These are phyloP conservation scores for Siniperca obscura DNA, from an alignment of 2,797 vertebrate genomes.

Conservation along the genomic window DNA sequence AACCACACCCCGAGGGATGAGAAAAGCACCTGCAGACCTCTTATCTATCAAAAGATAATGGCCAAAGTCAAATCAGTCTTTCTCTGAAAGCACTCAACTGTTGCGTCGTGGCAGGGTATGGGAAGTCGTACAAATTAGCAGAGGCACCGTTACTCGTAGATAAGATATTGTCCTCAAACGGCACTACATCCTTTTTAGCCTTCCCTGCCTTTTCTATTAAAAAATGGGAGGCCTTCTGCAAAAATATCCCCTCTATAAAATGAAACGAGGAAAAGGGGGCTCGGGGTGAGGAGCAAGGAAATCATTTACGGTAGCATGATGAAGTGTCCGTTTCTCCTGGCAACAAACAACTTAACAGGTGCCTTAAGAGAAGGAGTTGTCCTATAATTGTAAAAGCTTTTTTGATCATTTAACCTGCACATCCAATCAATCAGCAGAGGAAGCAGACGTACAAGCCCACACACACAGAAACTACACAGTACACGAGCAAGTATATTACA, in stretches of 20 bases:
- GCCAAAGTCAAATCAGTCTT: conserved; percentile 85
- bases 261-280: conserved; percentile 66
- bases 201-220: conserved; percentile 33
- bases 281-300: conserved; percentile 70
- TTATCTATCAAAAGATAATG: conserved; percentile 89
- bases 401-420: conserved; percentile 78
- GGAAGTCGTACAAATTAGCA: conserved; percentile 85
- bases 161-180: conserved; percentile 79
- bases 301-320: conserved; percentile 74
- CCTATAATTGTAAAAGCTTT: conserved; percentile 81
- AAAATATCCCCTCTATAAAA: conserved; percentile 72
- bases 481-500: conserved; percentile 36
- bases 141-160: conserved; percentile 75
- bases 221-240: conserved; percentile 60
- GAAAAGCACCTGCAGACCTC: conserved; percentile 81
- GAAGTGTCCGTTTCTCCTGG: conserved; percentile 71
- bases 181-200: conserved; percentile 62
- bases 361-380: conserved; percentile 72
- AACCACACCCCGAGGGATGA: conserved; percentile 78
- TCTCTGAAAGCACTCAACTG: conserved; percentile 82
- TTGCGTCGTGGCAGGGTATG: conserved; percentile 72
- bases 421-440: conserved; percentile 72
- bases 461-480: conserved; percentile 20
- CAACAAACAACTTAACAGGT: conserved; percentile 76
- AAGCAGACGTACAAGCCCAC: conserved; percentile 49